phyloP scores from a whole-genome alignment of 2,888 invertebrate genomes.

The Rhamnusium bicolor region DNA sequence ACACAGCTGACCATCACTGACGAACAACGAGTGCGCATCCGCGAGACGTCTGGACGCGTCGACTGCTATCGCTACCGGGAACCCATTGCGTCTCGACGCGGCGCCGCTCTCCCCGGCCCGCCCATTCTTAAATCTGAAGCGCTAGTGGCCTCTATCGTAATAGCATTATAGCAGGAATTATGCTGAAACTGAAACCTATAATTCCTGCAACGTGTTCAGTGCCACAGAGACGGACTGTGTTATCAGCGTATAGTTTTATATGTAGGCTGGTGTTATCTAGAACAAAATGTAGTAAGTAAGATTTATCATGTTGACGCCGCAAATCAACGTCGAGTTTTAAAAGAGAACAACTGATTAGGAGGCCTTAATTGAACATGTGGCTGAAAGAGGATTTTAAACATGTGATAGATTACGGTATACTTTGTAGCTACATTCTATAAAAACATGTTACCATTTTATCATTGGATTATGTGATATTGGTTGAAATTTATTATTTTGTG shows the following conservation, averaged over 20 bases:
- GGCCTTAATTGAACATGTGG: too few relatives aligned
- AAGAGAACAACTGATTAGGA: too few relatives aligned
- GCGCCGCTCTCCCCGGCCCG: conserved; percentile 60
- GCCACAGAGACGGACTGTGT: not conserved
- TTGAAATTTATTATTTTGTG: too few relatives aligned
- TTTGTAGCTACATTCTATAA: too few relatives aligned
- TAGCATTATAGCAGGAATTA: not conserved
- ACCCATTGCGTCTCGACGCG: conserved; percentile 38
- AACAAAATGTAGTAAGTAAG: not conserved
- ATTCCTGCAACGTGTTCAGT: not conserved
- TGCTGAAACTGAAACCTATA: conserved; percentile 21
- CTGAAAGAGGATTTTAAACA: too few relatives aligned
- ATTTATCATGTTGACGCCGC: not conserved
- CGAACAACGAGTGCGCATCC: conserved; percentile 64
- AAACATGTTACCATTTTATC: too few relatives aligned
- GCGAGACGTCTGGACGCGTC: conserved; percentile 63
- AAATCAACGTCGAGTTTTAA: not conserved
- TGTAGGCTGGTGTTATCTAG: too few relatives aligned
- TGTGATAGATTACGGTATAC: too few relatives aligned
- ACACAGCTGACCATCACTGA: conserved; percentile 69
- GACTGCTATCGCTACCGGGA: conserved; percentile 52
- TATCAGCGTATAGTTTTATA: too few relatives aligned
- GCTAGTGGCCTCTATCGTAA: conserved; percentile 18
- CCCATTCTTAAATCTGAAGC: conserved; percentile 29
- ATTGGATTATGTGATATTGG: too few relatives aligned